phyloP scores from a whole-genome alignment of 2,797 vertebrate genomes.

The Bryconaethiops microstoma region DNA sequence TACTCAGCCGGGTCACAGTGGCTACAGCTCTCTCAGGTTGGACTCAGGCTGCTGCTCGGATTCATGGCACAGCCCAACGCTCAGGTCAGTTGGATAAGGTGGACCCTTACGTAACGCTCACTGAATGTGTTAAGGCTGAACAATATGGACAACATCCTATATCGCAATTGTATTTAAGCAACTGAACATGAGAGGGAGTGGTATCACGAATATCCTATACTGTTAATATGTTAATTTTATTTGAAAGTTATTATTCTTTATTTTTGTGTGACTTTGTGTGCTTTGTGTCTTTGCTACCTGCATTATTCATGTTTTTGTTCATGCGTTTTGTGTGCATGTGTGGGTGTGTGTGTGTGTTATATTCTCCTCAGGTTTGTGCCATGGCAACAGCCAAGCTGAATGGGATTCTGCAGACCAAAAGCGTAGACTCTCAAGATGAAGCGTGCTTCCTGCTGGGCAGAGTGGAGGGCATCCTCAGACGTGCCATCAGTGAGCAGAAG shows the following conservation, averaged over 20 bases:
- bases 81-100: slow-evolving; percentile 76
- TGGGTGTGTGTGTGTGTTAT: neutral
- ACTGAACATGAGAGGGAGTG: no score
- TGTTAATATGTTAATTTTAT: no score
- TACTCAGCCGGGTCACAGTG: slow-evolving; percentile 84
- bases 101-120: neutral
- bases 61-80: slow-evolving; percentile 92
- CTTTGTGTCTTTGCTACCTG: no score
- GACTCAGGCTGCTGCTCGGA: slow-evolving; percentile 89
- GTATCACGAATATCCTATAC: no score
- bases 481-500: slow-evolving; percentile 83
- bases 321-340: neutral
- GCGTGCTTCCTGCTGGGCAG: slow-evolving; percentile 94
- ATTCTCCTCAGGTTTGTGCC: slow-evolving; percentile 84
- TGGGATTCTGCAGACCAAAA: slow-evolving; percentile 93
- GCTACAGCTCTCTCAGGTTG: slow-evolving; percentile 88
- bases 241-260: no score
- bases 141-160: no score
- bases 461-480: slow-evolving; percentile 88
- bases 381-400: slow-evolving; percentile 96
- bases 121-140: no score
- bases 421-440: slow-evolving; percentile 90
- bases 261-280: no score
- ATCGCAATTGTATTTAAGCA: no score
- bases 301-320: no score